A percentile compares a stretch with the other conserved stretches of the same genome.
phyloP scores from a whole-genome alignment of 2,797 vertebrate species.

The Antrozous pallidus region DNA sequence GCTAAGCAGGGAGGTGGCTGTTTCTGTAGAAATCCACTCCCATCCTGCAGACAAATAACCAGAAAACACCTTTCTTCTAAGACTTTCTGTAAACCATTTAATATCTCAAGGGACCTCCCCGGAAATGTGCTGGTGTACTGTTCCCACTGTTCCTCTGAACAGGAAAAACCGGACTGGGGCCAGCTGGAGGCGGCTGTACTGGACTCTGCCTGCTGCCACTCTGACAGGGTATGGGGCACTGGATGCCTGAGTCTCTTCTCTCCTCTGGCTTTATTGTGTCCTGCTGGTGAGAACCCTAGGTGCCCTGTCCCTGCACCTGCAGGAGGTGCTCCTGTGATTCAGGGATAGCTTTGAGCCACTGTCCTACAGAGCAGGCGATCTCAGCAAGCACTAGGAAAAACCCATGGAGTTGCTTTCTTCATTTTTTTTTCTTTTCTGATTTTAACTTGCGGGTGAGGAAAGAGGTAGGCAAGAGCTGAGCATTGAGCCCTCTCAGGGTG shows the following conservation, averaged over 20 bases:
- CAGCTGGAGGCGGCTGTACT: background rate
- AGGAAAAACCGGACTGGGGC: background rate
- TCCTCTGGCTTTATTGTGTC: background rate
- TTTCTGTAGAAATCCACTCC: slow-evolving; percentile 37
- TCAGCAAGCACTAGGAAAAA: background rate
- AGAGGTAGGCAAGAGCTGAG: background rate
- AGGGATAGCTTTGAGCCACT: background rate
- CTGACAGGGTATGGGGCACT: background rate
- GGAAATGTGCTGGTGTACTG: background rate
- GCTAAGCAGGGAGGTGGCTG: background rate
- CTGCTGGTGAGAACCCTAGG: background rate
- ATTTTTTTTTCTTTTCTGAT: background rate
- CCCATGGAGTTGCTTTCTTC: background rate
- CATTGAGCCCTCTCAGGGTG: background rate
- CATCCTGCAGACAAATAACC: background rate
- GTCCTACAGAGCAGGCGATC: background rate
- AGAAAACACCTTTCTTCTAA: slow-evolving; percentile 22
- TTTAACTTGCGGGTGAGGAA: background rate
- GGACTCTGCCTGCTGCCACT: background rate
- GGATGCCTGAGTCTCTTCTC: background rate
- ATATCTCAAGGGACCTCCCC: background rate
- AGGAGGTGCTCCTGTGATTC: background rate
- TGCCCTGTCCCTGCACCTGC: background rate
- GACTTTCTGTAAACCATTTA: slow-evolving; percentile 44
- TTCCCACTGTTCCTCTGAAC: slow-evolving; percentile 10